Base-by-base conservation (phyloP, 2,888 invertebrate genomes). In the Aleiodes leptofemur region DNA sequence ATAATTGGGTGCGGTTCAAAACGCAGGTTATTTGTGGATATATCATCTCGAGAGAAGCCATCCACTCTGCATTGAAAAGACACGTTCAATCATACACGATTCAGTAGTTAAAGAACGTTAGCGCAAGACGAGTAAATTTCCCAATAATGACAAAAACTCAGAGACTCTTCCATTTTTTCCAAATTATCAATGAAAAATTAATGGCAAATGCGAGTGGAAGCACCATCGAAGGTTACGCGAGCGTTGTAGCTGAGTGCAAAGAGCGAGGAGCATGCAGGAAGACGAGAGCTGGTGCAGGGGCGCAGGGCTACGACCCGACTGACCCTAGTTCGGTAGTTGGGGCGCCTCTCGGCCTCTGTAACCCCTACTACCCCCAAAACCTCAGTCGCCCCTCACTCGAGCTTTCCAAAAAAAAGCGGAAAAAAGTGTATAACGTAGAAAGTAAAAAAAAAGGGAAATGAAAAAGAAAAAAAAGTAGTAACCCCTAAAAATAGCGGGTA, bases 281-380 rank as follows among this genome's bases (percentile, higher is more conserved):
- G 78, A 74, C 77, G 78, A 76, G 75, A 75, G 79, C 73, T 76
- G 82, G 82, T 83, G 83, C 81, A 83, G 83, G 84, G 87, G 86
- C 83, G 84, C 85, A 86, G 86, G 87, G 86, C 87, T 86, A 82
- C 87, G 88, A 88, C 88, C 88, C 83, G 83, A 88, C 87, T 88
- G 88, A 88, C 87, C 88, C 87, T 85, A 79, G 83, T 82, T 85
- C 84, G 85, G 83, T 84, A 85, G 85, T 85, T 83, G 82, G 83
- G 83, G 83, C 82, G 86, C 81, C 80, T 86, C 81, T 80, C 79
- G 81, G 86, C 83, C 83, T 83, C 85, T 83, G 81, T 43, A 70
- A 71, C 82, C 86, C 86, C 86, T 86, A 84, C 87, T 84, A 61
- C 56, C 56, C 56, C 61, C 57, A 69, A 23, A 73, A 53, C 23